These are phyloP conservation scores for Galleria mellonella DNA, from an alignment of 1,140 invertebrate species.

Conservation along the genomic window DNA sequence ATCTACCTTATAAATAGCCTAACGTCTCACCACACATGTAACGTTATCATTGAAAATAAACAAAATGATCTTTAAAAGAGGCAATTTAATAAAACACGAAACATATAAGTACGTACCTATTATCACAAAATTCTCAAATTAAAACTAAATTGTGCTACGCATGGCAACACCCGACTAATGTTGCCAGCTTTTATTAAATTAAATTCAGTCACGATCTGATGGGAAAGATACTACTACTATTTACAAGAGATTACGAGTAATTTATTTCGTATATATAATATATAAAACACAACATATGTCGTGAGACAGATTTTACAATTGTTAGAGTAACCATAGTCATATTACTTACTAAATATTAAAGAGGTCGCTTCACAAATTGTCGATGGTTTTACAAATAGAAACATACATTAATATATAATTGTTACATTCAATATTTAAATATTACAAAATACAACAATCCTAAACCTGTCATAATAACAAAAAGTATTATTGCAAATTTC, in stretches of 20 bases:
- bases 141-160: constrained; percentile 58
- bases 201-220: constrained; percentile 55
- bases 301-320: constrained; percentile 58
- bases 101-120: constrained; percentile 55
- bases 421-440: no score
- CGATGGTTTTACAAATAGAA: no score
- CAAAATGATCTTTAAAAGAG: constrained; percentile 44
- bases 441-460: no score
- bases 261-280: constrained; percentile 19
- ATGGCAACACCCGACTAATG: constrained; percentile 25
- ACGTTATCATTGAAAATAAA: constrained; percentile 43
- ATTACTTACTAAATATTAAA: no score
- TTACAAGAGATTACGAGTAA: constrained; percentile 40
- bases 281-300: constrained; percentile 65
- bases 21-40: constrained; percentile 74
- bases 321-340: no score
- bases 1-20: constrained; percentile 52
- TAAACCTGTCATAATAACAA: no score
- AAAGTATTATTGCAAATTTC: no score
- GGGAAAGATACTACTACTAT: constrained; percentile 59
- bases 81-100: constrained; percentile 27
- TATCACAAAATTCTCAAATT: constrained; percentile 64
- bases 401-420: no score
- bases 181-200: constrained; percentile 27
- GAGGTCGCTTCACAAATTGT: no score